Evolutionary conservation across 2,888 invertebrate species (phyloP).

Genomic region (Pachycephus smyrnensis): DNA sequence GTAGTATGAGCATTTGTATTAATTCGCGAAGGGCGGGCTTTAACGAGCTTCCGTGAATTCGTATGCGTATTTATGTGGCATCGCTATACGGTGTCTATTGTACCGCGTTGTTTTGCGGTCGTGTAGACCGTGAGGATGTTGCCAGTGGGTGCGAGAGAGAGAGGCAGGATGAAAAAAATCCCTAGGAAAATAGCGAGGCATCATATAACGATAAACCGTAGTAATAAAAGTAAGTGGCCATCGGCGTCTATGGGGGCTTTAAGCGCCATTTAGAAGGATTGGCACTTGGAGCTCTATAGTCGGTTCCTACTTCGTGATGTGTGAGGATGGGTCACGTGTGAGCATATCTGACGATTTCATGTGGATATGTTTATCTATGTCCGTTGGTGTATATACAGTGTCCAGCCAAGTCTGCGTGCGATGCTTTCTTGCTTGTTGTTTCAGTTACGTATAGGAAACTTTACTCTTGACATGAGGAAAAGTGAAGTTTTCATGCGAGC

Average conservation of each 20-base stretch:
- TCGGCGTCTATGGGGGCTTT: constrained; percentile 26
- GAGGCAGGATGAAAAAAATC: background rate
- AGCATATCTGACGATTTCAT: background rate
- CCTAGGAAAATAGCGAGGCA: constrained; percentile 20
- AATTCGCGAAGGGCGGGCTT: background rate
- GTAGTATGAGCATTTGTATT: background rate
- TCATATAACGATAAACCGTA: constrained; percentile 40
- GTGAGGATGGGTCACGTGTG: background rate
- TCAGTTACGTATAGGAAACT: background rate
- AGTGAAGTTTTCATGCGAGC: background rate
- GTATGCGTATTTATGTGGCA: background rate
- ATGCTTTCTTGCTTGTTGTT: background rate
- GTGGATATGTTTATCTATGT: background rate
- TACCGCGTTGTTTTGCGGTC: background rate
- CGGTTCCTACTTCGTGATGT: background rate
- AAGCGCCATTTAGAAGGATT: constrained; percentile 7
- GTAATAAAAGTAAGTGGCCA: constrained; percentile 41
- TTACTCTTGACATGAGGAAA: background rate
- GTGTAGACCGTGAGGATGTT: background rate
- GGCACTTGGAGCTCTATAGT: background rate
- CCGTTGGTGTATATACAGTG: background rate
- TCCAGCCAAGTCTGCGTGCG: background rate
- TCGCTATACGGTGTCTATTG: background rate
- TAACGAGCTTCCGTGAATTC: background rate
- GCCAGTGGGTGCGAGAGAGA: background rate